phyloP scores from a whole-genome alignment of 2,113 vertebrate species.

The Strix aluco region DNA sequence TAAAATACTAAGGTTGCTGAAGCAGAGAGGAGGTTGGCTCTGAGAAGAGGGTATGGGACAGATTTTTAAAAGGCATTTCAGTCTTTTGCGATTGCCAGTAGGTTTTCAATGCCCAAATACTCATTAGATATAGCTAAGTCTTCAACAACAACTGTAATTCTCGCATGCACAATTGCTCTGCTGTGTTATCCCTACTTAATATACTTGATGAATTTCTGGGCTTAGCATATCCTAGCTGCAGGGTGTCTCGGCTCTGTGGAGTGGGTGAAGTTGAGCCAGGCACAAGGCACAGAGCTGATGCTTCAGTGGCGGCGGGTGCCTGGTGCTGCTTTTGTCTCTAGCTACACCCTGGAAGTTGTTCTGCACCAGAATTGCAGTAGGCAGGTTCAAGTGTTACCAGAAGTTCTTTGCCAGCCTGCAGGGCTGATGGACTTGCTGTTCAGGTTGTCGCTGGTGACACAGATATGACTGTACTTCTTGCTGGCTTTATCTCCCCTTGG shows the following conservation, averaged over 20 bases:
- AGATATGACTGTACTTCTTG: not conserved
- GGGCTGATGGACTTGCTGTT: not conserved
- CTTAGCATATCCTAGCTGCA: too few relatives aligned
- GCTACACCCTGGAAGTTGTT: not conserved
- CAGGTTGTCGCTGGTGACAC: not conserved
- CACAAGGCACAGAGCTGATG: not conserved
- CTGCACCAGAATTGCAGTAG: not conserved
- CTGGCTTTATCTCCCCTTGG: not conserved
- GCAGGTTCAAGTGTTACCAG: rapidly evolving
- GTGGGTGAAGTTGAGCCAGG: rapidly evolving
- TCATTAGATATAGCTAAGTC: not conserved
- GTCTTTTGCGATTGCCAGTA: not conserved
- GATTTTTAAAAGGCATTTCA: not conserved
- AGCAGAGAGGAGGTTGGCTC: not conserved
- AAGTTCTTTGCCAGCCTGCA: not conserved
- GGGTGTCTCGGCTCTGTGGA: rapidly evolving
- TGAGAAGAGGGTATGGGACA: not conserved
- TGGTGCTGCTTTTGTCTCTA: not conserved
- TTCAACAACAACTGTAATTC: not conserved
- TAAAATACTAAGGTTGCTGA: not conserved
- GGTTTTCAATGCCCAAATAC: not conserved
- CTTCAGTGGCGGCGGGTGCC: rapidly evolving
- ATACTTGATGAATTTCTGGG: not conserved
- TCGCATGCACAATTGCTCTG: not conserved
- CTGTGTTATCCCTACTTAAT: not conserved